Conservation (phyloP, 2,113 vertebrate species). For the Pterophyllum scalare region DNA sequence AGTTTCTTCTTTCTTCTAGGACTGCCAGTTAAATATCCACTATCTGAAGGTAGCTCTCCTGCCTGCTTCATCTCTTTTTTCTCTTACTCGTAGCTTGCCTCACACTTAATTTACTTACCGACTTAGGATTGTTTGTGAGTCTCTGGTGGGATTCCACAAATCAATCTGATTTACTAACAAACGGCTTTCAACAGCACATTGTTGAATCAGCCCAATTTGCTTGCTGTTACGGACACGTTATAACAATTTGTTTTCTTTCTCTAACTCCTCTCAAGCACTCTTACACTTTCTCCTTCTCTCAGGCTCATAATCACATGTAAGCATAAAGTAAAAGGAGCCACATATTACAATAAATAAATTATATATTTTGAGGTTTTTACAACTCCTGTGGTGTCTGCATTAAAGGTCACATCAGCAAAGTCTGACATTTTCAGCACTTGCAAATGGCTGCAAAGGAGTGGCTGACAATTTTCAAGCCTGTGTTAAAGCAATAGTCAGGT, state of each 20-base stretch:
- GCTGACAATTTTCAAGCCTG: not conserved
- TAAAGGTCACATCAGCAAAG: not conserved
- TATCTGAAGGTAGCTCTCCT: conserved; percentile 86
- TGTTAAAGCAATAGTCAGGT: not conserved
- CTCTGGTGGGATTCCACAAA: conserved; percentile 70
- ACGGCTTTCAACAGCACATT: conserved; percentile 56
- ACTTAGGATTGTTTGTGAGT: conserved; percentile 75
- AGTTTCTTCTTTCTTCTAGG: conserved; percentile 84
- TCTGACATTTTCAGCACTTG: conserved; percentile 6
- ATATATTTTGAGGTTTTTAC: not conserved
- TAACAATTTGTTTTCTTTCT: not conserved
- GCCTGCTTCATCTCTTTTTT: conserved; percentile 47
- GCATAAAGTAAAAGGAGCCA: not conserved
- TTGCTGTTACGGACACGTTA: conserved; percentile 1
- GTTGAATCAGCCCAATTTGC: conserved; percentile 28
- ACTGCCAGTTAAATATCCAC: conserved; percentile 86
- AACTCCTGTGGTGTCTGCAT: not conserved
- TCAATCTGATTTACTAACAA: conserved; percentile 81
- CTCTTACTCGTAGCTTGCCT: conserved; percentile 47
- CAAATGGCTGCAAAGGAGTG: not conserved
- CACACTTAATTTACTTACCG: conserved; percentile 31
- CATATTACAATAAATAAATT: not conserved
- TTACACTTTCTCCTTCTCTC: not conserved
- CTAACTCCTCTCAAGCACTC: not conserved
- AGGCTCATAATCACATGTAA: conserved; percentile 20